phyloP scores from a whole-genome alignment of 2,797 vertebrate genomes.

The Eospalax fontanierii region DNA sequence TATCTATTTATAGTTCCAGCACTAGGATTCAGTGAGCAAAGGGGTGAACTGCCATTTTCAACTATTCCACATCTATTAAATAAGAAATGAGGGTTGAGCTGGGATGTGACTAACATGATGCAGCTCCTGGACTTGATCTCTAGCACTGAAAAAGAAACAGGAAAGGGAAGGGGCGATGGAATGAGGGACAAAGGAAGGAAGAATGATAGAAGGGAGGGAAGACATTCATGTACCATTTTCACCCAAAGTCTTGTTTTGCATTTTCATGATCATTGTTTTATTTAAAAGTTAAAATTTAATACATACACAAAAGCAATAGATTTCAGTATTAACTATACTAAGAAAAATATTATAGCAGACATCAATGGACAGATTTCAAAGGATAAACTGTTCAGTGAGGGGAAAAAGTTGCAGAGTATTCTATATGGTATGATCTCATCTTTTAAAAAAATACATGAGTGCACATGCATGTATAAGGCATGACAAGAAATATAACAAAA shows the following conservation, averaged over 20 bases:
- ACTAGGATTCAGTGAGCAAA: background rate
- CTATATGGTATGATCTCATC: background rate
- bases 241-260: background rate
- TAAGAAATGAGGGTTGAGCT: background rate
- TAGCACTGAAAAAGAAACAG: background rate
- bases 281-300: background rate
- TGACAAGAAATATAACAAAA: background rate
- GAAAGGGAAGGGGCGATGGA: background rate
- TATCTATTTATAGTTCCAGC: background rate
- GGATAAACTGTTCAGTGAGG: background rate
- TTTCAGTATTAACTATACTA: background rate
- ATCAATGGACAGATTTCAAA: background rate
- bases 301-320: background rate
- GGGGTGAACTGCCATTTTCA: background rate
- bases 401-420: background rate
- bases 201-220: too few species aligned
- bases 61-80: slow-evolving; percentile 5
- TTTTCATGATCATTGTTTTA: background rate
- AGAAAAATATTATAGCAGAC: background rate
- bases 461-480: background rate
- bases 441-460: background rate
- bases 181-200: background rate
- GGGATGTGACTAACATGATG: background rate
- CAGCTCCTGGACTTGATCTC: background rate
- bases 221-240: background rate